These are phyloP conservation scores for Melanotus villosus DNA, from an alignment of 2,888 invertebrate species.

Conservation along the genomic window DNA sequence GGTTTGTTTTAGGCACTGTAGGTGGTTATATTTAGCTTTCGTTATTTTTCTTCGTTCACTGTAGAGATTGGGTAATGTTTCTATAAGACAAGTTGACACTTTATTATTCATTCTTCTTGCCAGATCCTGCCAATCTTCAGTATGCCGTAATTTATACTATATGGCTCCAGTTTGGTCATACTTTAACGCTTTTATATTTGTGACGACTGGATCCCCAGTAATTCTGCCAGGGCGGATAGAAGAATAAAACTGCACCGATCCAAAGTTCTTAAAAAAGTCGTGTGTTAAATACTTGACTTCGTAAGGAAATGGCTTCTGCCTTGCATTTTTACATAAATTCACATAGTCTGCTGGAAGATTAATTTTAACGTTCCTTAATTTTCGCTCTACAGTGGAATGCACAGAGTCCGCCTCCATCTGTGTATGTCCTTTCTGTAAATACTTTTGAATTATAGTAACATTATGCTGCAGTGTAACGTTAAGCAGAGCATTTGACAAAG, in stretches of 20 bases:
- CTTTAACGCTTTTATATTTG: conserved; percentile 22
- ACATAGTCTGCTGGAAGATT: conserved; percentile 48
- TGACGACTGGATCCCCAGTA: conserved; percentile 23
- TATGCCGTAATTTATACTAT: conserved; percentile 28
- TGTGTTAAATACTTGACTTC: conserved; percentile 42
- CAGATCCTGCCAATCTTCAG: conserved; percentile 4
- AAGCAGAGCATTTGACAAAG: conserved; percentile 53
- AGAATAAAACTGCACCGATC: not conserved
- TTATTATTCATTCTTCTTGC: not conserved
- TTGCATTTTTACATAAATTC: conserved; percentile 40
- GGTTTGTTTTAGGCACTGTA: not conserved
- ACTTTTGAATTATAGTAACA: conserved; percentile 54
- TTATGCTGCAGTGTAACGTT: conserved; percentile 45
- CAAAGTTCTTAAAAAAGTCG: conserved; percentile 39
- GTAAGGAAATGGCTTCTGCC: conserved; percentile 47
- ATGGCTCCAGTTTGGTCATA: conserved; percentile 25
- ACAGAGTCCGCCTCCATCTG: conserved; percentile 58
- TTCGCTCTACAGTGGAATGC: conserved; percentile 53
- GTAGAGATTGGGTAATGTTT: not conserved
- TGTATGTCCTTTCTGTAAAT: conserved; percentile 55
- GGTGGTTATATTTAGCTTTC: not conserved
- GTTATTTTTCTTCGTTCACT: not conserved
- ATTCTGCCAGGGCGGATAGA: conserved; percentile 14
- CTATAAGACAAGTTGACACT: not conserved
- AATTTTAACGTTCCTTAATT: conserved; percentile 40